Percentiles rank a stretch among this genome's conserved stretches.
phyloP scores from a whole-genome alignment of 2,797 vertebrate genomes.

The Bryconaethiops microstoma region DNA sequence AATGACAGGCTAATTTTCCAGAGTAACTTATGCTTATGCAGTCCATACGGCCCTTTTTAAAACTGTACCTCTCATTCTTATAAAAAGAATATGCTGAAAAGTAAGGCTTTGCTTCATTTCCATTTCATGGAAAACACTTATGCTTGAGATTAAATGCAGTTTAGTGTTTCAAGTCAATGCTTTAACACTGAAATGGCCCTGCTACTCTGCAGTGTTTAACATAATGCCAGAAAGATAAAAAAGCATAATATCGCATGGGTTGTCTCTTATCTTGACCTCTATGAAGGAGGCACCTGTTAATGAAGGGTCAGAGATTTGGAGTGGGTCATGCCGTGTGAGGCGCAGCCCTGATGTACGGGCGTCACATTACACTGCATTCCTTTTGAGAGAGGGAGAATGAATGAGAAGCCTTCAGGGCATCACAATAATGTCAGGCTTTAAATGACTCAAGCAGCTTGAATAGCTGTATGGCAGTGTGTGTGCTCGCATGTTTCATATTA shows the following conservation, averaged over 20 bases:
- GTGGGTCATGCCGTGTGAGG: conserved; percentile 13
- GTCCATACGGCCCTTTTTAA: neutral
- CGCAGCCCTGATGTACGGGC: conserved; percentile 12
- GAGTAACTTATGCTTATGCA: neutral
- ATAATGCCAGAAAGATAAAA: neutral
- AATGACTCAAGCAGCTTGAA: conserved; percentile 9
- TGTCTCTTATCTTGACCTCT: conserved; percentile 9
- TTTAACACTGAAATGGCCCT: neutral
- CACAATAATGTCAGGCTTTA: conserved; percentile 4
- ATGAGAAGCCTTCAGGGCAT: conserved; percentile 4
- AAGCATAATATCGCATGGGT: neutral
- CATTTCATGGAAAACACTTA: conserved; percentile 6
- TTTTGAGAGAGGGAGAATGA: neutral
- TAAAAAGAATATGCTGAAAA: neutral
- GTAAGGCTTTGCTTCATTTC: conserved; percentile 1
- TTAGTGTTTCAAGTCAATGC: neutral
- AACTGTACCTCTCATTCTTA: neutral
- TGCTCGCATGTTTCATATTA: neutral
- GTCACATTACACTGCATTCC: conserved; percentile 41
- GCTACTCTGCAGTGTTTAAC: neutral
- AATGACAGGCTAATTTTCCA: neutral
- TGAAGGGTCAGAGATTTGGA: neutral
- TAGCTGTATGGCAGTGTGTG: neutral
- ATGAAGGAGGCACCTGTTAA: conserved; percentile 13
- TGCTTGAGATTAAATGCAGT: neutral